Evolutionary conservation across 2,113 vertebrate genomes (phyloP).

Genomic region (Podocnemis expansa): DNA sequence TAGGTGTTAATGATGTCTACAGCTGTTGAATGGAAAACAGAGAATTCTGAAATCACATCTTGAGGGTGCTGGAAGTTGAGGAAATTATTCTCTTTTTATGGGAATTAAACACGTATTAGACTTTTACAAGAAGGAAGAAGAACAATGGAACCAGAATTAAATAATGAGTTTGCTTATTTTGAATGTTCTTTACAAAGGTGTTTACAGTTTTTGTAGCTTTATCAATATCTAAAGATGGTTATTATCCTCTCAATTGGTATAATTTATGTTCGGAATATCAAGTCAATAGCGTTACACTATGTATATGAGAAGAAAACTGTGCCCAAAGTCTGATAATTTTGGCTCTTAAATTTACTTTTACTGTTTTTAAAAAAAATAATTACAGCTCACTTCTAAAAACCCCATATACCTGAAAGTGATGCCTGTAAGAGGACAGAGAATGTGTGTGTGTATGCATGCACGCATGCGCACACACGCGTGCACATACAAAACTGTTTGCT

Average conservation of each 20-base stretch:
- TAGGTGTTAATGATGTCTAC: not conserved
- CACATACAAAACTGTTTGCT: not conserved
- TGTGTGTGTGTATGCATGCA: not conserved
- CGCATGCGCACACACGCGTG: no score
- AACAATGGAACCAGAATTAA: not conserved
- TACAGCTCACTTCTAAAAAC: not conserved
- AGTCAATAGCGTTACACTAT: not conserved
- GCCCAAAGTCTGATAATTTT: not conserved
- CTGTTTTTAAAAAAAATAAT: not conserved
- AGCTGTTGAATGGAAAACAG: not conserved
- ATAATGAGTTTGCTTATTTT: not conserved
- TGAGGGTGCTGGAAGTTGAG: not conserved
- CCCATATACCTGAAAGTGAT: not conserved
- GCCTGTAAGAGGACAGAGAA: not conserved
- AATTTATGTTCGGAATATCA: not conserved
- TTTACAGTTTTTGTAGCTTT: not conserved
- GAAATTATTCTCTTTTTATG: not conserved
- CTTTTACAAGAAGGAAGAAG: not conserved
- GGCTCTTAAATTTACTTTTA: not conserved
- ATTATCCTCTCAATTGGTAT: not conserved
- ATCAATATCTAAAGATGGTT: not conserved
- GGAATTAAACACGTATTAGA: not conserved
- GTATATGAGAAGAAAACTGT: not conserved
- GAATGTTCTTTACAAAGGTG: not conserved
- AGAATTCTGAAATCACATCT: fast-evolving